Conservation (phyloP, 2,113 vertebrate species). For the Raja brachyura region DNA sequence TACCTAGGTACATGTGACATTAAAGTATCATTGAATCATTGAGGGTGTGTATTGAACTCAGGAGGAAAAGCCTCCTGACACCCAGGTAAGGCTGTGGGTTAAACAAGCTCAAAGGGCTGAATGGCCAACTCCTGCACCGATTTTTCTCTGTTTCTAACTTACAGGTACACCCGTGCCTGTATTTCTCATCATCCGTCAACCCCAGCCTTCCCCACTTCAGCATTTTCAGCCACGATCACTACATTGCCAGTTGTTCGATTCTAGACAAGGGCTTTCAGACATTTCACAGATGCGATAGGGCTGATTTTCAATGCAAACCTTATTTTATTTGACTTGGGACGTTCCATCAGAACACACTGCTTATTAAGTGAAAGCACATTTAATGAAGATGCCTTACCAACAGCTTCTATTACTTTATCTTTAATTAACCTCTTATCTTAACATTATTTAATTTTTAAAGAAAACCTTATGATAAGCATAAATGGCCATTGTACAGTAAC, state of each 20-base stretch:
- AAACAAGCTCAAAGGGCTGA: too few relatives aligned
- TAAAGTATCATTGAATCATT: too few relatives aligned
- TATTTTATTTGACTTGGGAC: not conserved
- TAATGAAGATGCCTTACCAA: not conserved
- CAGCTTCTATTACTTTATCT: not conserved
- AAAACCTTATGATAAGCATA: not conserved
- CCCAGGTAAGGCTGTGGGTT: not conserved
- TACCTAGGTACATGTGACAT: too few relatives aligned
- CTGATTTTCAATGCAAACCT: not conserved
- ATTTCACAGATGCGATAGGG: not conserved
- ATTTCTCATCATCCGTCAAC: too few relatives aligned
- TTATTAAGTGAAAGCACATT: not conserved
- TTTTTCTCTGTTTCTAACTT: too few relatives aligned
- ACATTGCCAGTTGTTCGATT: too few relatives aligned
- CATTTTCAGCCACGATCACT: too few relatives aligned
- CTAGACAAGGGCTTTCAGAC: not conserved
- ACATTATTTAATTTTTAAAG: not conserved
- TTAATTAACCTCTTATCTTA: slow-evolving; percentile 2
- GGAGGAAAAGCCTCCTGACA: too few relatives aligned
- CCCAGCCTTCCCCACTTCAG: not conserved
- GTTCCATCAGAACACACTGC: not conserved
- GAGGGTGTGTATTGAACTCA: not conserved
- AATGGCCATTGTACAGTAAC: not conserved
- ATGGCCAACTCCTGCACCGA: too few relatives aligned
- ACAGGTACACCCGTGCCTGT: too few relatives aligned